These are phyloP conservation scores for Caenorhabditis tropicalis DNA, from an alignment of 1,140 invertebrate genomes.

Conservation along the genomic window DNA sequence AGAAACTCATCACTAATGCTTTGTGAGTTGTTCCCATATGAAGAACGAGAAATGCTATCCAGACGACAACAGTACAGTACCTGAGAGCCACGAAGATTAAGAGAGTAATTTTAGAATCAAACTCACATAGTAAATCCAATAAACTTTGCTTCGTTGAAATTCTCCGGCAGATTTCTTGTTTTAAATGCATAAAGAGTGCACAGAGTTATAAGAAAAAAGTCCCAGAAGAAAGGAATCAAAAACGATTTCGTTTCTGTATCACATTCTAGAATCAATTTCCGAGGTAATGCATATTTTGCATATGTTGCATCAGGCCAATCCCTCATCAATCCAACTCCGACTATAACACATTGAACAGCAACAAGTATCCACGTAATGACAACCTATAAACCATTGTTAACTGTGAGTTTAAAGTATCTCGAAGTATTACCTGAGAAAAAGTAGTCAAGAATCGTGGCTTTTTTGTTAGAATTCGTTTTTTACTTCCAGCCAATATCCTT, in stretches of 20 bases:
- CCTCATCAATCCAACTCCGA: conserved; percentile 78
- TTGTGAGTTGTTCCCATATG: conserved; percentile 82
- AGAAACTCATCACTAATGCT: conserved; percentile 77
- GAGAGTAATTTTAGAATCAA: no score
- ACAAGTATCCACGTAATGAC: conserved; percentile 76
- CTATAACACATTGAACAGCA: conserved; percentile 79
- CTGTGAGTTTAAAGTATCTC: no score
- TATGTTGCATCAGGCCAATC: conserved; percentile 77
- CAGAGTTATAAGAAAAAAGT: conserved; percentile 81
- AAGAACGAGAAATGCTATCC: conserved; percentile 86
- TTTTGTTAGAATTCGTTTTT: conserved; percentile 82
- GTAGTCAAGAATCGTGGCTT: conserved; percentile 79
- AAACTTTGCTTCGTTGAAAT: conserved; percentile 86
- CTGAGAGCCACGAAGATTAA: conserved; percentile 75
- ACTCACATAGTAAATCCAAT: conserved; percentile 79
- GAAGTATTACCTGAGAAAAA: conserved; percentile 78
- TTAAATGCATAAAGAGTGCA: conserved; percentile 86
- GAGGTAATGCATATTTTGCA: conserved; percentile 13
- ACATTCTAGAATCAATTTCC: conserved; percentile 60
- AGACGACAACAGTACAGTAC: conserved; percentile 87
- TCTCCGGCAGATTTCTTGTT: conserved; percentile 85
- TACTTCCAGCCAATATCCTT: conserved; percentile 82
- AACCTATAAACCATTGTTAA: conserved; percentile 63
- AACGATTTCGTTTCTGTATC: conserved; percentile 75
- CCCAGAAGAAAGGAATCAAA: conserved; percentile 81